A percentile compares a stretch with the other conserved stretches of the same genome.
Conservation (phyloP, 2,113 vertebrate genomes). For the Ageneiosus marmoratus region DNA sequence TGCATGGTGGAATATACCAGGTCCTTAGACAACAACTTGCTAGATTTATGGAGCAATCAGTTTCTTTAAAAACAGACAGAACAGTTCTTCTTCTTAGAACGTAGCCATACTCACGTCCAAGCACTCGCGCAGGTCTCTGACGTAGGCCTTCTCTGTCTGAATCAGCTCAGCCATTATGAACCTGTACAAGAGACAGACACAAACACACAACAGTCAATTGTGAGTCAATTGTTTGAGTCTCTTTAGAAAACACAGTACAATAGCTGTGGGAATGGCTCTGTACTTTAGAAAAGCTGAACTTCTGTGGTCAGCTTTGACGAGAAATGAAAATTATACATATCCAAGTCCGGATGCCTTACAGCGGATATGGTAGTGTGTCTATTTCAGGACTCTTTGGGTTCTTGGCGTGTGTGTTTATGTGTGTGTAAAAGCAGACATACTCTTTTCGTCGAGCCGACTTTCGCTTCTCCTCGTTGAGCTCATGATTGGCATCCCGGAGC, state of each 20-base stretch:
- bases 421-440: conserved; percentile 69
- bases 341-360: not conserved
- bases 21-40: not conserved
- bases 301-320: not conserved
- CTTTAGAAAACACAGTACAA: conserved; percentile 9
- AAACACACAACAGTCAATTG: conserved; percentile 7
- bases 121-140: conserved; percentile 95
- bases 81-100: not conserved
- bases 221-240: conserved; percentile 3
- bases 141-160: conserved; percentile 97
- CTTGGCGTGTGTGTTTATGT: not conserved
- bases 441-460: conserved; percentile 98
- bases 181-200: conserved; percentile 72
- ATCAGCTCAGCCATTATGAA: conserved; percentile 99
- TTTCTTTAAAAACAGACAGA: not conserved
- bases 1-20: not conserved
- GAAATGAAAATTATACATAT: conserved; percentile 36
- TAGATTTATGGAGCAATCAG: not conserved
- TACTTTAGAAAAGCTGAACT: not conserved
- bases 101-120: conserved; percentile 86
- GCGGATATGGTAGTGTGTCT: not conserved
- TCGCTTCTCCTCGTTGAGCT: conserved; percentile 95
- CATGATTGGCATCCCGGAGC: conserved; percentile 90
- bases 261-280: not conserved
- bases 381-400: conserved; percentile 18